Evolutionary conservation across 2,797 vertebrate genomes (phyloP).

Genomic region (Numenius phaeopus): DNA sequence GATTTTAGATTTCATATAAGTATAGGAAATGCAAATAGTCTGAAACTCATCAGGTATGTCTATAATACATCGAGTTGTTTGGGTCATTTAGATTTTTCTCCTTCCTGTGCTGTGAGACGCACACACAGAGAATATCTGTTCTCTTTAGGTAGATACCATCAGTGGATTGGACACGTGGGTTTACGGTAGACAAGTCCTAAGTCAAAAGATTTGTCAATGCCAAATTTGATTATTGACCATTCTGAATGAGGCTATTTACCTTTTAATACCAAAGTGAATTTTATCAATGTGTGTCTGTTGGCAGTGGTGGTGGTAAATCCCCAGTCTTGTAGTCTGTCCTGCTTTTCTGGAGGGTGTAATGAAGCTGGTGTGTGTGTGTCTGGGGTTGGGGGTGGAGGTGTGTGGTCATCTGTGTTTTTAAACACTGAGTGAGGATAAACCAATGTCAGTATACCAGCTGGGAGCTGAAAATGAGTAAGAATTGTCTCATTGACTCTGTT

Average conservation of each 20-base stretch:
- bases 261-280: not conserved
- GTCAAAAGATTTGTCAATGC: not conserved
- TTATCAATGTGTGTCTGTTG: not conserved
- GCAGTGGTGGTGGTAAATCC: not conserved
- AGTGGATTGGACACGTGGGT: not conserved
- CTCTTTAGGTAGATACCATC: not conserved
- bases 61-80: not conserved
- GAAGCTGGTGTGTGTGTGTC: not conserved
- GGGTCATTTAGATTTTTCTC: not conserved
- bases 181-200: not conserved
- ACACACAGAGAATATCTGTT: not conserved
- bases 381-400: not conserved
- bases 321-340: not conserved
- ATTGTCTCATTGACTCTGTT: not conserved
- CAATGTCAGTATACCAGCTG: not conserved
- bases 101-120: not conserved
- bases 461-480: not conserved
- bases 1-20: not conserved
- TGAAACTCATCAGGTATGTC: not conserved
- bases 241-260: not conserved
- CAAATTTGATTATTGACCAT: not conserved
- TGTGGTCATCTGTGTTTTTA: not conserved
- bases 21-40: not conserved
- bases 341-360: not conserved
- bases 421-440: not conserved